phyloP scores from a whole-genome alignment of 1,140 invertebrate species.

The Brachionus rotundiformis region DNA sequence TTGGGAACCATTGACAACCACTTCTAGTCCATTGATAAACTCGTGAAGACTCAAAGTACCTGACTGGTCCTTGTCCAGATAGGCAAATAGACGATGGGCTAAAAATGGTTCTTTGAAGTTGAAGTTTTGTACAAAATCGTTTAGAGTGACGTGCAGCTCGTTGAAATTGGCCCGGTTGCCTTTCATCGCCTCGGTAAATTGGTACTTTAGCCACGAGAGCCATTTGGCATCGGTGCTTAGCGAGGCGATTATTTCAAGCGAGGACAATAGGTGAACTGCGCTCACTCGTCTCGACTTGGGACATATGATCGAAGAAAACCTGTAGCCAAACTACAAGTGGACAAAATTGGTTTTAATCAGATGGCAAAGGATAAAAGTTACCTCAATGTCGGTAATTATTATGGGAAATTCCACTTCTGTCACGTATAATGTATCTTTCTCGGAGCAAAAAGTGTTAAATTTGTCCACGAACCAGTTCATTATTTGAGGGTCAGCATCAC shows the following conservation, averaged over 20 bases:
- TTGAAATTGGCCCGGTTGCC: not conserved
- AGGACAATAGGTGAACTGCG: not conserved
- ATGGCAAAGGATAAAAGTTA: not conserved
- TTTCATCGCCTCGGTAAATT: conserved; percentile 10
- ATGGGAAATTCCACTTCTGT: not conserved
- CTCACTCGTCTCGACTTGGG: not conserved
- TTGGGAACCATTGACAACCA: conserved; percentile 22
- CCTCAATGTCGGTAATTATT: conserved; percentile 29
- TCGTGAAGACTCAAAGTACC: not conserved
- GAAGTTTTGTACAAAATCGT: conserved; percentile 28
- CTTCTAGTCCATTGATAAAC: conserved; percentile 39
- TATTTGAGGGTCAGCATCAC: conserved; percentile 29
- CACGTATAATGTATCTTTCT: not conserved
- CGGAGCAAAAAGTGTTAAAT: conserved; percentile 27
- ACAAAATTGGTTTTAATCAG: not conserved
- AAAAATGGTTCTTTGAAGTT: conserved; percentile 48
- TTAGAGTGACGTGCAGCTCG: conserved; percentile 18
- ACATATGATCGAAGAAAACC: conserved; percentile 23
- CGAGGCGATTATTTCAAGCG: conserved; percentile 45
- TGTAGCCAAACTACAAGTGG: not conserved
- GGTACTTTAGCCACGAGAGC: conserved; percentile 49
- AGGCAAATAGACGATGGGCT: conserved; percentile 34
- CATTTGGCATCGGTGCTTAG: conserved; percentile 49
- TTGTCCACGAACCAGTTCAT: conserved; percentile 52
- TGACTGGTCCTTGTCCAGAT: conserved; percentile 37